Percentiles rank a stretch among this genome's conserved stretches.
These are phyloP conservation scores for Trichonephila inaurata DNA, from an alignment of 1,140 invertebrate genomes.

Conservation along the genomic window DNA sequence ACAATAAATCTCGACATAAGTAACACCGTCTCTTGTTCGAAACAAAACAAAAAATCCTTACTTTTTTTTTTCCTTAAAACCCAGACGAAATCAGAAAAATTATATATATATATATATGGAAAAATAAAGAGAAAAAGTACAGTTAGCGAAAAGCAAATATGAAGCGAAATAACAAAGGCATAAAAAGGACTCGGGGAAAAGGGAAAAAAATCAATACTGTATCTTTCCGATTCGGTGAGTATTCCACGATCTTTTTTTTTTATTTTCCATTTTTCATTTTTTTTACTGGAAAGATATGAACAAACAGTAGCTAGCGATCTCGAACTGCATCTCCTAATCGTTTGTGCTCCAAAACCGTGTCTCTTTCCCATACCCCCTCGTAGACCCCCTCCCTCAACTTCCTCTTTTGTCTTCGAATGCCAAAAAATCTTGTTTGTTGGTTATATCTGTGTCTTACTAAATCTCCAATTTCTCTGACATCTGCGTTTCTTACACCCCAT, in stretches of 20 bases:
- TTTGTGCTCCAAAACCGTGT: conserved; percentile 43
- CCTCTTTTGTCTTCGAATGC: conserved; percentile 9
- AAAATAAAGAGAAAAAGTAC: background rate
- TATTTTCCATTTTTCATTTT: background rate
- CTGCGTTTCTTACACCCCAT: conserved; percentile 58
- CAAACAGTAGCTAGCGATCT: conserved; percentile 51
- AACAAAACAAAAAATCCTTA: background rate
- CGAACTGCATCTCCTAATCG: conserved; percentile 59
- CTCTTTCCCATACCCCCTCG: background rate
- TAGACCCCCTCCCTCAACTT: background rate
- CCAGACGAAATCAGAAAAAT: background rate
- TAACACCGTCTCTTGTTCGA: background rate
- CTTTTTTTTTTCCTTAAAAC: background rate
- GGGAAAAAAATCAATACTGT: conserved; percentile 13
- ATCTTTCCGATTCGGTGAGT: conserved; percentile 41
- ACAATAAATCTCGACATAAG: background rate
- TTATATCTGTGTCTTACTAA: conserved; percentile 46
- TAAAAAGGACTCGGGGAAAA: background rate
- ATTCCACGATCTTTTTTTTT: background rate
- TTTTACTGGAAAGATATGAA: background rate
- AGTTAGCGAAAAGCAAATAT: background rate
- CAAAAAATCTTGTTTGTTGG: conserved; percentile 55
- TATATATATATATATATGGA: background rate
- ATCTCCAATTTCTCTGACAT: conserved; percentile 63
- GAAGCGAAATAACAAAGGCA: conserved; percentile 7